phyloP scores from a whole-genome alignment of 2,888 invertebrate genomes.

The Hyposoter didymator region DNA sequence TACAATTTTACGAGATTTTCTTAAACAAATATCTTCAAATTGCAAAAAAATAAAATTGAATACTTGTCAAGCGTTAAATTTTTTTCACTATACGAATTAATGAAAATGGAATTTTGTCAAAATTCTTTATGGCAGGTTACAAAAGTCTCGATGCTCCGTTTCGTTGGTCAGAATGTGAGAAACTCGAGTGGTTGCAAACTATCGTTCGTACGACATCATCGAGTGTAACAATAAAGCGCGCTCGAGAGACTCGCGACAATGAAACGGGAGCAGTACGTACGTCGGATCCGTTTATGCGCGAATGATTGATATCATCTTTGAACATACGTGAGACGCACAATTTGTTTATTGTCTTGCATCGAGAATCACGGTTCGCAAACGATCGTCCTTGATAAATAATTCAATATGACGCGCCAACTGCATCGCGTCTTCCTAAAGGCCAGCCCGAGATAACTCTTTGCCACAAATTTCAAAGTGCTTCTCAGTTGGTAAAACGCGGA shows the following conservation, averaged over 20 bases:
- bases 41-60: too few species aligned
- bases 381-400: constrained; percentile 31
- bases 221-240: constrained; percentile 45
- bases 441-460: background rate
- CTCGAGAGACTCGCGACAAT: constrained; percentile 54
- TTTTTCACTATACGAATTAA: too few species aligned
- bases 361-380: constrained; percentile 42
- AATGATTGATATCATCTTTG: constrained; percentile 49
- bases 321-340: background rate
- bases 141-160: background rate
- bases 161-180: background rate
- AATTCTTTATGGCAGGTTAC: background rate
- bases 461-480: too few species aligned
- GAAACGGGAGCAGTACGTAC: constrained; percentile 57
- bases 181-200: constrained; percentile 16
- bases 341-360: constrained; percentile 50
- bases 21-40: too few species aligned
- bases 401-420: constrained; percentile 37
- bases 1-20: too few species aligned
- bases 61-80: too few species aligned
- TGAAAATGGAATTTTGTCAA: too few species aligned
- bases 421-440: background rate
- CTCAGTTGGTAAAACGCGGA: too few species aligned
- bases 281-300: constrained; percentile 46
- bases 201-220: constrained; percentile 43